phyloP scores from a whole-genome alignment of 2,888 invertebrate species.

The Muschampia plurimacula region DNA sequence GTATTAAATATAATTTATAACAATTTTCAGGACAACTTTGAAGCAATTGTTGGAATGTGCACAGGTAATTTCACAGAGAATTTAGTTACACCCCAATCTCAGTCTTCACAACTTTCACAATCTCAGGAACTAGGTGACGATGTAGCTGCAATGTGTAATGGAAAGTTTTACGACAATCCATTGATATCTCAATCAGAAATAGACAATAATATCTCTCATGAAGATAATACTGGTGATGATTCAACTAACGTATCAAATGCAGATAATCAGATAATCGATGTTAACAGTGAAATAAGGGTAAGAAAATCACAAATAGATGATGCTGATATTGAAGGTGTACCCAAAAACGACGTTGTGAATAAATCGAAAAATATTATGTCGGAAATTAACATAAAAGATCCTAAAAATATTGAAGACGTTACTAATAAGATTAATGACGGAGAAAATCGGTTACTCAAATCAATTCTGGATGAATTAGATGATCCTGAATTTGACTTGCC shows the following conservation, averaged over 20 bases:
- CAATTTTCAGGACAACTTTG: conserved; percentile 68
- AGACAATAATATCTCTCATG: conserved; percentile 42
- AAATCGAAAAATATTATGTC: conserved; percentile 7
- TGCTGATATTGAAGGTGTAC: not conserved
- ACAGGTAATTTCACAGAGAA: conserved; percentile 81
- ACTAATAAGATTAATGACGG: conserved; percentile 31
- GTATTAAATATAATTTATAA: not conserved
- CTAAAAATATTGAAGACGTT: conserved; percentile 20
- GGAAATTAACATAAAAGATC: conserved; percentile 33
- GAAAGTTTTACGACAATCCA: conserved; percentile 81
- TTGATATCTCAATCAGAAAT: conserved; percentile 61
- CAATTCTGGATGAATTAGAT: conserved; percentile 72
- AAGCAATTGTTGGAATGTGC: conserved; percentile 83
- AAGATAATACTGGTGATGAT: conserved; percentile 13
- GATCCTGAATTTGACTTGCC: conserved; percentile 64
- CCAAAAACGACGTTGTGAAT: conserved; percentile 6
- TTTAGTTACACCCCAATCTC: conserved; percentile 71
- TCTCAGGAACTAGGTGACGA: conserved; percentile 77
- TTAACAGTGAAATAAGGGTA: conserved; percentile 21
- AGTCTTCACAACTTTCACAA: conserved; percentile 58
- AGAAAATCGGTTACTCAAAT: conserved; percentile 57
- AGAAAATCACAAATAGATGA: not conserved
- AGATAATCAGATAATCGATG: conserved; percentile 33
- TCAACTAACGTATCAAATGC: conserved; percentile 11
- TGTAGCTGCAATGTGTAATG: conserved; percentile 84